Base-by-base conservation (phyloP, 2,797 vertebrate genomes). In the Sciurus vulgaris region DNA sequence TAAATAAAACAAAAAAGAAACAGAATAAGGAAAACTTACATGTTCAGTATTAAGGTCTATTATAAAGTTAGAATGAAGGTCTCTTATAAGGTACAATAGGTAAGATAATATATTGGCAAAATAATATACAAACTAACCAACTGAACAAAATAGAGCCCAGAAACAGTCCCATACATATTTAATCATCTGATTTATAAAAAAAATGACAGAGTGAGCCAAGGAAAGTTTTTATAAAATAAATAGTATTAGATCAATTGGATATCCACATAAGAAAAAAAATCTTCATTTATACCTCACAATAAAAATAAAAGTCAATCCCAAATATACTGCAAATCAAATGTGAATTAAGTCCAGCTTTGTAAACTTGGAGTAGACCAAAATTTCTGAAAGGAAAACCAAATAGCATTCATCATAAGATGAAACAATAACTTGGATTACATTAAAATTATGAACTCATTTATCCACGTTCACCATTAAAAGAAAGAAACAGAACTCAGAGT, bases 361-460 rank as follows among this genome's bases (percentile, higher is more conserved):
- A 65, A 82, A 77, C 8, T 82, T 72, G 59, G 24, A 70, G 14
- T 17, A 77, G n/a, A 24, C 24, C 67, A 61, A 35, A 14, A 35
- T 69, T 70, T 69, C 44, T 77, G 17, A 87, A 83, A 91, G 7
- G 11, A 7, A 87, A 72, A 63, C 14, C 14, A 73, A 74, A 84
- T 49, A 11, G 5, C 22, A 79, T 65, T 74, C 38, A 49, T 86
- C 44, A 65, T 84, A 35, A 91, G 38, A 81, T 51, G 51, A 74
- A 85, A 65, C 28, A 49, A 88, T 73, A 86, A 90, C 73, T 65
- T 73, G 51, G 44, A 93, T 33, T 89, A 10, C 33, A 89, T 44
- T 72, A 84, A 89, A 63, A 63, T 63, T 63, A 76, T 92, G 72
- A 84, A 59, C 56, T 61, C 77, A n/a, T 86, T 94, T 92, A 38